Evolutionary conservation across 2,888 invertebrate genomes (phyloP), one percentile per base, ranked within the genome.

Genomic region (Lepeophtheirus nordmannii): DNA sequence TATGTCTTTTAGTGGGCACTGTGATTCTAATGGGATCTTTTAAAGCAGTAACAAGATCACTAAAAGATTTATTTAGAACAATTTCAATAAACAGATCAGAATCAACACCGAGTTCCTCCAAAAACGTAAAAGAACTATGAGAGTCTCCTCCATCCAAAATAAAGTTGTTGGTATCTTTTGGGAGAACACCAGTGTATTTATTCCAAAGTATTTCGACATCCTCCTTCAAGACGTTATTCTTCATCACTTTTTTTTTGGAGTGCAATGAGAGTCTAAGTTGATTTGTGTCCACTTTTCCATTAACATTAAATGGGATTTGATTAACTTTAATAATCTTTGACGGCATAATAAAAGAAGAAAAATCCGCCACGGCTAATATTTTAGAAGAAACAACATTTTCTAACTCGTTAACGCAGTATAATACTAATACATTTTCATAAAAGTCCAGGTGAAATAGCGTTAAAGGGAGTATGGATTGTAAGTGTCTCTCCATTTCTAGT

Each of bases 231-330:
- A 11, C 12, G 10, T 11, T n/a, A 30, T 30, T 37, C 12, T n/a
- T 53, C 14, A 7, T 7, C 7, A 5, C 30, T 46, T 17, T 46
- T 8, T 8, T 46, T 8, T 17, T 17, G 14, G 14, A 5, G 5
- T 46, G 14, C 1, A 46, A 46, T 46, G 53, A 46, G 53, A 5
- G 53, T 46, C 53, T 14, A 46, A 63, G 23, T 14, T 22, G n/a
- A 46, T 20, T 22, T 14, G 8, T 63, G 17, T 63, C 56, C 20
- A 63, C n/a, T 63, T 63, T 63, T 10, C 63, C 63, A 63, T 63
- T 38, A 12, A 3, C 40, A 39, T n/a, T 62, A 38, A 38, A 20
- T 10, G 62, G 62, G n/a, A 62, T 20, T 12, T 62, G 9, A 12
- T 9, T 1, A 8, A 60, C 60, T 11, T 22, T 17, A 17, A 14